A percentile compares a stretch with the other conserved stretches of the same genome.
Conservation (phyloP, 1,140 invertebrate genomes). For the Scaptodrosophila lebanonensis region DNA sequence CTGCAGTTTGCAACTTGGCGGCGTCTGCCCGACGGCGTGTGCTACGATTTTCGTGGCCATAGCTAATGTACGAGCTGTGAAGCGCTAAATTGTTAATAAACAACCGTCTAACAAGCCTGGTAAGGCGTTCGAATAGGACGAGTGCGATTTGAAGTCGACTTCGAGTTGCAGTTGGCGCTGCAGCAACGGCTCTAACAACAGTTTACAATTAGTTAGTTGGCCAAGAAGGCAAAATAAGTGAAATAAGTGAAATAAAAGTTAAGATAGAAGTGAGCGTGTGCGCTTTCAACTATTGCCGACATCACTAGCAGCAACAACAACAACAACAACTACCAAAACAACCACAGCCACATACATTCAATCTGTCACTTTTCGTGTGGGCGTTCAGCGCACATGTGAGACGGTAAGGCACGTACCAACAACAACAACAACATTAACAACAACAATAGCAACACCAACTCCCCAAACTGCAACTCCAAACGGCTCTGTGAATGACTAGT, state of each 20-base stretch:
- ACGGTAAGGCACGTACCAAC: constrained; percentile 27
- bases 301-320: too few relatives aligned
- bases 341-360: too few relatives aligned
- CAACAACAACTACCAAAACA: too few relatives aligned
- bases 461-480: too few relatives aligned
- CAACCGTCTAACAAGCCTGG: constrained; percentile 70
- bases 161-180: constrained; percentile 51
- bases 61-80: constrained; percentile 22
- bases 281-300: constrained; percentile 62
- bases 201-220: constrained; percentile 62
- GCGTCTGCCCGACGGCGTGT: too few relatives aligned
- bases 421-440: background rate
- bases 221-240: too few relatives aligned
- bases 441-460: constrained; percentile 17
- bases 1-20: too few relatives aligned
- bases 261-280: too few relatives aligned
- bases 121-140: too few relatives aligned
- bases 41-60: constrained; percentile 15
- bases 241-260: too few relatives aligned
- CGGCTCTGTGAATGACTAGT: too few relatives aligned
- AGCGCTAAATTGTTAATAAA: constrained; percentile 74
- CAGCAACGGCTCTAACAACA: constrained; percentile 57
- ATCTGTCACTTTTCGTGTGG: background rate
- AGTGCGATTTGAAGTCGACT: too few relatives aligned
- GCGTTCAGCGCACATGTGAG: background rate